phyloP scores from a whole-genome alignment of 37 sponge, comb jelly and placozoan species.

The Oopsacas minuta region DNA sequence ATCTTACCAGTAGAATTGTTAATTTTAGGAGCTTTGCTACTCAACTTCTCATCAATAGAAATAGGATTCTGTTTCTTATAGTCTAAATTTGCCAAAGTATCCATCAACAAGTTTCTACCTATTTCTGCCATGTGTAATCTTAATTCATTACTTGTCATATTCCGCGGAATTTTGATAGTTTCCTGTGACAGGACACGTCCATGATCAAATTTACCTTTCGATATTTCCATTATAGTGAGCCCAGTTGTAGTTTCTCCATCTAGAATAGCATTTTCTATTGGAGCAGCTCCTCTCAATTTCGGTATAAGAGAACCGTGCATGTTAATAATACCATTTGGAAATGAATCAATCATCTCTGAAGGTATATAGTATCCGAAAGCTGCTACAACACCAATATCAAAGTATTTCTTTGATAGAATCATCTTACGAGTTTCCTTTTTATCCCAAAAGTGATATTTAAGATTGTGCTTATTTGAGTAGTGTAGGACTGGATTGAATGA shows the following conservation, averaged over 20 bases:
- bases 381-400: neutral
- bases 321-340: neutral
- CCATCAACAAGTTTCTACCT: neutral
- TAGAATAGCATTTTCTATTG: neutral
- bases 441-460: constrained; percentile 7
- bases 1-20: neutral
- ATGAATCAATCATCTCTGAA: neutral
- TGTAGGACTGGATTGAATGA: neutral
- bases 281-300: neutral
- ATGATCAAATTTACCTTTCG: constrained; percentile 11
- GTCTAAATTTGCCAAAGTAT: neutral
- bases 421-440: neutral
- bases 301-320: constrained; percentile 1
- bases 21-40: neutral
- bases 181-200: neutral
- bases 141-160: neutral
- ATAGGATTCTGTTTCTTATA: neutral
- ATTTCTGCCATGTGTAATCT: neutral
- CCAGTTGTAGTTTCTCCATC: neutral
- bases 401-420: neutral
- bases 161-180: neutral
- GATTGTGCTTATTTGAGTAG: neutral
- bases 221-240: neutral
- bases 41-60: neutral
- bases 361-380: neutral